phyloP scores from a whole-genome alignment of 2,888 invertebrate genomes.

The Psylliodes chrysocephalus region DNA sequence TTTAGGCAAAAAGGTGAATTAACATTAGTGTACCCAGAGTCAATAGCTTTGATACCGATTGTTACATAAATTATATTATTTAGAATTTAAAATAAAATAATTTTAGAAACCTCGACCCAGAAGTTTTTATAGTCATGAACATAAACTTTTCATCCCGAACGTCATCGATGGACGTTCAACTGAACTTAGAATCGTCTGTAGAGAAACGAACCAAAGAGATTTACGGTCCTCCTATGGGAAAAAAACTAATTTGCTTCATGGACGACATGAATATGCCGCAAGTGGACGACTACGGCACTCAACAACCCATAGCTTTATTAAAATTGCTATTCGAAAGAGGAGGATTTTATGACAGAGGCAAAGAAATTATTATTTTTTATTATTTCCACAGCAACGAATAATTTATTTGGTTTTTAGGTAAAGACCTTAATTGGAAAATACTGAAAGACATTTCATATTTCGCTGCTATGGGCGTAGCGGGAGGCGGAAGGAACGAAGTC shows the following conservation, averaged over 20 bases:
- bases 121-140: slow-evolving; percentile 79
- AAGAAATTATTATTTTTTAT: no score
- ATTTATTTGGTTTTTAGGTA: no score
- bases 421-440: slow-evolving; percentile 90
- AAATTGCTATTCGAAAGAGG: slow-evolving; percentile 89
- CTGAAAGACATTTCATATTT: slow-evolving; percentile 84
- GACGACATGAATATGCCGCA: slow-evolving; percentile 97
- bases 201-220: slow-evolving; percentile 92
- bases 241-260: slow-evolving; percentile 88
- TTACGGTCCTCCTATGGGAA: slow-evolving; percentile 90
- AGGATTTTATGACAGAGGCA: slow-evolving; percentile 87
- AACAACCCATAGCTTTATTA: slow-evolving; percentile 92
- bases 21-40: no score
- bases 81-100: background rate
- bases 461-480: slow-evolving; percentile 88
- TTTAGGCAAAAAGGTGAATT: no score
- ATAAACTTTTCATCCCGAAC: slow-evolving; percentile 94
- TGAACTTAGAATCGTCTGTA: slow-evolving; percentile 85
- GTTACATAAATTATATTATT: background rate
- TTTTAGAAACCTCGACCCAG: slow-evolving; percentile 70
- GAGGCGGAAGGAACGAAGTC: slow-evolving; percentile 89
- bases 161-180: slow-evolving; percentile 89
- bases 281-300: slow-evolving; percentile 89
- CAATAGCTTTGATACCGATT: no score
- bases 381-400: no score